These are phyloP conservation scores for Bolborhynchus lineola DNA, from an alignment of 2,113 vertebrate species.

Conservation along the genomic window DNA sequence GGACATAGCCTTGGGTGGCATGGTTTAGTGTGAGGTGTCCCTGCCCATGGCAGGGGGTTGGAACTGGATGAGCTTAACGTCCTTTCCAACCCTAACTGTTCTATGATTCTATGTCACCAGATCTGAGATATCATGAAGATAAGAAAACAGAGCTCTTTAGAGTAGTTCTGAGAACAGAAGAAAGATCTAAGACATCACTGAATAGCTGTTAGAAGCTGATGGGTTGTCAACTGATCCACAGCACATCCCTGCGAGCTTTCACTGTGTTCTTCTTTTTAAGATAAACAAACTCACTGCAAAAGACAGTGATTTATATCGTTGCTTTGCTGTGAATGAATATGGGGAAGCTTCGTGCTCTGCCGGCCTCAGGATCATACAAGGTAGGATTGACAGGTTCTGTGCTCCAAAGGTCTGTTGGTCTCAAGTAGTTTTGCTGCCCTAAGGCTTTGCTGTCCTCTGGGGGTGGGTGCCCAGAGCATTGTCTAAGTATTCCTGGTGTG, in stretches of 20 bases:
- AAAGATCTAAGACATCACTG: neutral
- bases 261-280: conserved; percentile 62
- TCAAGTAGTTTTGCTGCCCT: neutral
- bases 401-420: neutral
- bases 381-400: conserved; percentile 62
- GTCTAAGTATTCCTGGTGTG: neutral
- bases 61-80: too few relatives aligned
- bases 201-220: neutral
- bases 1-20: too few relatives aligned
- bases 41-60: too few relatives aligned
- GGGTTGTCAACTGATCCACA: neutral
- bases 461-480: neutral
- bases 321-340: conserved; percentile 77
- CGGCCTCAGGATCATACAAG: conserved; percentile 79
- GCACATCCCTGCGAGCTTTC: neutral
- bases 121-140: neutral
- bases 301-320: conserved; percentile 83
- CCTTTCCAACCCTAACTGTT: too few relatives aligned
- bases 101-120: neutral
- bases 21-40: too few relatives aligned
- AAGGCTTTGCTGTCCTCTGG: neutral
- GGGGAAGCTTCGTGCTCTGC: conserved; percentile 81
- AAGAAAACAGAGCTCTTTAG: neutral
- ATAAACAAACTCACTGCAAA: conserved; percentile 69
- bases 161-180: neutral